phyloP scores from a whole-genome alignment of 2,888 invertebrate genomes.

The Drosophila kuntzei region DNA sequence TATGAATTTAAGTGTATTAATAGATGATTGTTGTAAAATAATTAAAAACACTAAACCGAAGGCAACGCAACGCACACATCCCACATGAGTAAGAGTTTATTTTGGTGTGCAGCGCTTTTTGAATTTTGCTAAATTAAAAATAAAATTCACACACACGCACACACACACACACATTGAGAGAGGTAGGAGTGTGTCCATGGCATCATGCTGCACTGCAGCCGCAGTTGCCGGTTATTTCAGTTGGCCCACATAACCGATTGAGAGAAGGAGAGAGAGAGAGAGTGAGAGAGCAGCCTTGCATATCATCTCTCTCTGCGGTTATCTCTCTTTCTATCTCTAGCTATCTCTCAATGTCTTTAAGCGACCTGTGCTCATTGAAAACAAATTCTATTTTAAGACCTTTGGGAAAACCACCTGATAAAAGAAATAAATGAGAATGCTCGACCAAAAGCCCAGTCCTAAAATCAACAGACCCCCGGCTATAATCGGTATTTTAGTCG shows the following conservation, averaged over 20 bases:
- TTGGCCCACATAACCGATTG: slow-evolving; percentile 69
- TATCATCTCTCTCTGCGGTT: neutral
- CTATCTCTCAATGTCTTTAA: neutral
- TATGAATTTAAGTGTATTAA: slow-evolving; percentile 52
- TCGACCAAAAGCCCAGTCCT: slow-evolving; percentile 4
- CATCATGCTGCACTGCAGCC: slow-evolving; percentile 56
- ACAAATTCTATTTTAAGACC: slow-evolving; percentile 70
- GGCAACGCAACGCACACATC: slow-evolving; percentile 56
- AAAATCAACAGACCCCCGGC: slow-evolving; percentile 7
- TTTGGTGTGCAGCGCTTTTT: slow-evolving; percentile 69
- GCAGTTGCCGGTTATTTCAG: slow-evolving; percentile 68
- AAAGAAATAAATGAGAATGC: slow-evolving; percentile 48
- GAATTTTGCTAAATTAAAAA: slow-evolving; percentile 76
- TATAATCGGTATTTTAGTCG: slow-evolving; percentile 1
- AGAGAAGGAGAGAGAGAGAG: neutral
- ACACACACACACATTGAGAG: slow-evolving; percentile 3
- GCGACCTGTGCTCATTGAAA: slow-evolving; percentile 63
- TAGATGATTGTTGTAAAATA: slow-evolving; percentile 74
- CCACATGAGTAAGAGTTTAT: slow-evolving; percentile 76
- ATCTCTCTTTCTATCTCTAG: neutral
- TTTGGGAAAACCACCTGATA: slow-evolving; percentile 80
- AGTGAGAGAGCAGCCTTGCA: slow-evolving; percentile 23
- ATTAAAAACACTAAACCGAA: slow-evolving; percentile 61
- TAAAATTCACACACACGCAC: slow-evolving; percentile 55
- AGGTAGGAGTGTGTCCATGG: slow-evolving; percentile 35